phyloP scores from a whole-genome alignment of 2,797 vertebrate genomes.

The Anniella stebbinsi region DNA sequence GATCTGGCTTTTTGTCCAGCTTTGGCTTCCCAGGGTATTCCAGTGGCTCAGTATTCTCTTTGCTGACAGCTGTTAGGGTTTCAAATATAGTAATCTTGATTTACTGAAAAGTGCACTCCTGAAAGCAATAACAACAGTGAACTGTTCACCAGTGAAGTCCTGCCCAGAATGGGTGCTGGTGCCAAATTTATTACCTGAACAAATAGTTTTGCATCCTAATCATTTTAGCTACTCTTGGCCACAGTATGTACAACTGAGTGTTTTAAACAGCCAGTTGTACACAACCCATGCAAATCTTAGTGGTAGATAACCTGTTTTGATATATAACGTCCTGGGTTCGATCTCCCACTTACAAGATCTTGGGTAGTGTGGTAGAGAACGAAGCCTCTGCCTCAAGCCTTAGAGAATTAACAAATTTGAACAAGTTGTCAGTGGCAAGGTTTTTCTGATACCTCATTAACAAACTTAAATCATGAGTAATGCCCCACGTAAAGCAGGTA shows the following conservation, averaged over 20 bases:
- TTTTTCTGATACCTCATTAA: accelerated
- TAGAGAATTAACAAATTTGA: background rate
- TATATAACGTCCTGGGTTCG: background rate
- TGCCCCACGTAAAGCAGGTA: background rate
- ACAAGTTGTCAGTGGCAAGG: background rate
- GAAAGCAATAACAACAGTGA: background rate
- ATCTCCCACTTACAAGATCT: background rate
- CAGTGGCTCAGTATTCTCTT: background rate
- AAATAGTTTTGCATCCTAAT: background rate
- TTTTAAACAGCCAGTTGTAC: background rate
- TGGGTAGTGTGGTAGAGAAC: background rate
- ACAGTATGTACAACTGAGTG: background rate
- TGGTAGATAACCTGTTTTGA: background rate
- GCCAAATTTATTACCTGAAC: background rate
- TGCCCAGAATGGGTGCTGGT: background rate
- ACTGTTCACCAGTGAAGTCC: background rate
- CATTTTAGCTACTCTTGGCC: background rate
- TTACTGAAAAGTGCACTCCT: background rate
- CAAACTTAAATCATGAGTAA: background rate
- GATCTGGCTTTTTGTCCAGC: background rate
- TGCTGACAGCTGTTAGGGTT: background rate
- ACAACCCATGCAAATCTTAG: background rate
- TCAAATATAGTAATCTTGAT: background rate
- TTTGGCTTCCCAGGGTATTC: background rate
- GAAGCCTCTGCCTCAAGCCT: background rate